Conservation (phyloP, 2,888 invertebrate genomes). For the Chloromyia formosa region DNA sequence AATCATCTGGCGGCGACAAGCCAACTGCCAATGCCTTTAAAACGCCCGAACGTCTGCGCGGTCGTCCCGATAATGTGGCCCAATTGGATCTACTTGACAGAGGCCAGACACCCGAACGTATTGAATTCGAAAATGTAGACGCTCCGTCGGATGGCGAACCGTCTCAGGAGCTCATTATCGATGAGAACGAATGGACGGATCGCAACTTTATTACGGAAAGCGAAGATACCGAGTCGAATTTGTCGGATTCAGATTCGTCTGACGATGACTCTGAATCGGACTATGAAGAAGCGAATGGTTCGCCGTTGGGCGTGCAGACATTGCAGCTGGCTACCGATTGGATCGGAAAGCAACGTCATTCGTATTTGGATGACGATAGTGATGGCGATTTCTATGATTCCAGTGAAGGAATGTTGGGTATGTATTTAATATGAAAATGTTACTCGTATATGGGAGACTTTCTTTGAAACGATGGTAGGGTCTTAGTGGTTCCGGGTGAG, state of each 20-base stretch:
- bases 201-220: slow-evolving; percentile 87
- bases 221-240: slow-evolving; percentile 74
- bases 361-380: slow-evolving; percentile 63
- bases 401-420: slow-evolving; percentile 63
- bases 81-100: slow-evolving; percentile 61
- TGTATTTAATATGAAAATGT: slow-evolving; percentile 25
- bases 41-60: slow-evolving; percentile 66
- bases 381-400: slow-evolving; percentile 63
- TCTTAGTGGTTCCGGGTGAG: too few relatives aligned
- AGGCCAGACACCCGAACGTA: slow-evolving; percentile 78
- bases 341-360: slow-evolving; percentile 69
- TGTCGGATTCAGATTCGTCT: slow-evolving; percentile 66
- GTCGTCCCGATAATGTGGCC: slow-evolving; percentile 58
- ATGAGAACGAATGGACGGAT: slow-evolving; percentile 96
- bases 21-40: slow-evolving; percentile 56
- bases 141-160: slow-evolving; percentile 72
- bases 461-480: too few relatives aligned
- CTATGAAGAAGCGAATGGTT: slow-evolving; percentile 74
- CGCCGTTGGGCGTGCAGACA: slow-evolving; percentile 68
- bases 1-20: slow-evolving; percentile 17
- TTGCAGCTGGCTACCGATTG: slow-evolving; percentile 75
- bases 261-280: slow-evolving; percentile 73
- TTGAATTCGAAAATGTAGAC: slow-evolving; percentile 80
- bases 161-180: slow-evolving; percentile 77
- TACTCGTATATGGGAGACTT: background rate